A percentile compares a stretch with the other conserved stretches of the same genome.
phyloP scores from a whole-genome alignment of 1,140 invertebrate genomes.

The Phenacoccus solenopsis region DNA sequence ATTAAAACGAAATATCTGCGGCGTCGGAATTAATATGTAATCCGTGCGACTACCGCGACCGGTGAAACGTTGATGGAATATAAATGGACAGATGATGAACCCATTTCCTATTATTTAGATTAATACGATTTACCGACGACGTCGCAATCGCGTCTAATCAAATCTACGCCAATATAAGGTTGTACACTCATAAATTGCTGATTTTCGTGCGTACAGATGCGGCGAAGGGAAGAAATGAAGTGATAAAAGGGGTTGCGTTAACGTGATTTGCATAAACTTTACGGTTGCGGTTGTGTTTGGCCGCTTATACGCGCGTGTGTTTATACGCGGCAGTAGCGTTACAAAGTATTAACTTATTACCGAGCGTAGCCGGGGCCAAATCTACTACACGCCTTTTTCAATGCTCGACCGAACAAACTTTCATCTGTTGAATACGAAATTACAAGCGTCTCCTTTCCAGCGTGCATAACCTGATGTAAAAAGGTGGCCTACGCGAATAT shows the following conservation, averaged over 20 bases:
- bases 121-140: not conserved
- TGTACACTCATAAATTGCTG: slow-evolving; percentile 1
- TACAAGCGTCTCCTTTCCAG: too few species aligned
- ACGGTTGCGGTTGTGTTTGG: not conserved
- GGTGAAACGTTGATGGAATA: not conserved
- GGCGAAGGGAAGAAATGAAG: not conserved
- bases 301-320: not conserved
- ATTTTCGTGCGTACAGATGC: not conserved
- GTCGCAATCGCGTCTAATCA: not conserved
- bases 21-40: not conserved
- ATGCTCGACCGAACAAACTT: not conserved
- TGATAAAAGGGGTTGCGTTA: not conserved
- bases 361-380: not conserved
- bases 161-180: not conserved
- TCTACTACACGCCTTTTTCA: not conserved
- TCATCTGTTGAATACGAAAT: slow-evolving; percentile 2
- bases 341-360: not conserved
- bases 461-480: too few species aligned
- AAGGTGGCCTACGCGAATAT: too few species aligned
- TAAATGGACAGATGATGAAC: not conserved
- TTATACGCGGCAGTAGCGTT: too few species aligned
- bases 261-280: slow-evolving; percentile 2
- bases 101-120: not conserved
- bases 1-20: too few species aligned
- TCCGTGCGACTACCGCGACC: too few species aligned